A percentile compares a stretch with the other conserved stretches of the same genome.
These are phyloP conservation scores for Noctua fimbriata DNA, from an alignment of 2,888 invertebrate genomes.

Conservation along the genomic window DNA sequence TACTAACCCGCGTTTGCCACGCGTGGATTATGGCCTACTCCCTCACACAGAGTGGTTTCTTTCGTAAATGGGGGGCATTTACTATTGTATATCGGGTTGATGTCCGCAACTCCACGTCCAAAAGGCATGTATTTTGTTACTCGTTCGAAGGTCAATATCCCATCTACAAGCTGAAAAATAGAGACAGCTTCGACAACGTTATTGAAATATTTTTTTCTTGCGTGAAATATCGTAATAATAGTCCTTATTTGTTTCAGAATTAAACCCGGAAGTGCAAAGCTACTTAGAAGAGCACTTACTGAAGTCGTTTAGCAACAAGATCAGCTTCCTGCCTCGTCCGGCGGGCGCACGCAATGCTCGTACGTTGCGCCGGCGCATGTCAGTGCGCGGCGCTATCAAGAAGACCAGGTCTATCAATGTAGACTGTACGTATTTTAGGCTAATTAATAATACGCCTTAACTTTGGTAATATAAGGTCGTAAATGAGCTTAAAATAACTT, in stretches of 20 bases:
- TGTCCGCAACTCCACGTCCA: background rate
- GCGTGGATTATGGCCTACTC: too few relatives aligned
- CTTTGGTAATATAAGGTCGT: background rate
- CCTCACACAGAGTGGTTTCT: background rate
- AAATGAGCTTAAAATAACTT: background rate
- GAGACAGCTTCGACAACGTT: background rate
- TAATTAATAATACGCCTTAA: conserved; percentile 10
- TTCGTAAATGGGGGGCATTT: too few relatives aligned
- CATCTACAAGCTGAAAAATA: background rate
- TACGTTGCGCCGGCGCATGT: conserved; percentile 93
- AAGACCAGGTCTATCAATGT: conserved; percentile 98
- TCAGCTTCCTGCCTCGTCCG: conserved; percentile 91
- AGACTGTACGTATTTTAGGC: conserved; percentile 92
- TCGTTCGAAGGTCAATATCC: background rate
- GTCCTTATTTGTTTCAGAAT: conserved; percentile 84
- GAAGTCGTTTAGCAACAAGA: conserved; percentile 94
- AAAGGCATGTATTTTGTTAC: background rate
- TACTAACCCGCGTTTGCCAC: background rate
- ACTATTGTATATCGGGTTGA: background rate
- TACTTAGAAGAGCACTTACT: conserved; percentile 96
- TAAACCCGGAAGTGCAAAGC: conserved; percentile 95
- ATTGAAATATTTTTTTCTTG: background rate
- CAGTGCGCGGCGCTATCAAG: conserved; percentile 97
- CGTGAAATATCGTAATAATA: background rate
- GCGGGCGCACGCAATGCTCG: conserved; percentile 88